Evolutionary conservation across 2,888 invertebrate species (phyloP).

Genomic region (Luffia ferchaultella): DNA sequence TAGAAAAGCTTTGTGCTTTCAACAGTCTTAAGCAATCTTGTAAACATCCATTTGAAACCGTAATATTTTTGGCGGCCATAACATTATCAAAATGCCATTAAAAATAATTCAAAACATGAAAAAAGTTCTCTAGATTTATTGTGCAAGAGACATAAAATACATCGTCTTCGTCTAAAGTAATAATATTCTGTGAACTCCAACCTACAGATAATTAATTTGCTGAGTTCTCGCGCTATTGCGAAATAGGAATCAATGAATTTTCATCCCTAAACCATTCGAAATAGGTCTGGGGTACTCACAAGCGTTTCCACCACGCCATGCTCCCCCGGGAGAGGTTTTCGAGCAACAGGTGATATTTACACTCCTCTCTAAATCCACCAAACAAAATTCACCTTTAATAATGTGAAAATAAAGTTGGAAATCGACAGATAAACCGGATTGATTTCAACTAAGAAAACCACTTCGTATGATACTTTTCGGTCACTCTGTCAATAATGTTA

Average conservation of each 20-base stretch:
- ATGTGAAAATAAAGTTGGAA: constrained; percentile 32
- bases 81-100: background rate
- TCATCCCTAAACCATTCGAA: background rate
- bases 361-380: constrained; percentile 29
- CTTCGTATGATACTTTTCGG: background rate
- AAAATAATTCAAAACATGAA: background rate
- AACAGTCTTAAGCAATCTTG: too few species aligned
- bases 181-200: background rate
- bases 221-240: background rate
- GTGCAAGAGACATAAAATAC: background rate
- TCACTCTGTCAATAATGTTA: background rate
- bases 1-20: too few species aligned
- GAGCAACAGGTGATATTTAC: constrained; percentile 58
- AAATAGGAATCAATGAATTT: background rate
- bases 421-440: constrained; percentile 29
- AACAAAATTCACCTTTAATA: constrained; percentile 42
- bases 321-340: constrained; percentile 35
- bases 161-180: background rate
- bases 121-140: background rate
- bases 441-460: constrained; percentile 20
- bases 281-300: constrained; percentile 40
- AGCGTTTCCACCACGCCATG: constrained; percentile 50
- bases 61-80: too few species aligned
- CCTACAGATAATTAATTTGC: background rate
- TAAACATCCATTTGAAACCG: too few species aligned